Base-by-base conservation (phyloP, 1,140 invertebrate species). In the Saxidomus purpurata region DNA sequence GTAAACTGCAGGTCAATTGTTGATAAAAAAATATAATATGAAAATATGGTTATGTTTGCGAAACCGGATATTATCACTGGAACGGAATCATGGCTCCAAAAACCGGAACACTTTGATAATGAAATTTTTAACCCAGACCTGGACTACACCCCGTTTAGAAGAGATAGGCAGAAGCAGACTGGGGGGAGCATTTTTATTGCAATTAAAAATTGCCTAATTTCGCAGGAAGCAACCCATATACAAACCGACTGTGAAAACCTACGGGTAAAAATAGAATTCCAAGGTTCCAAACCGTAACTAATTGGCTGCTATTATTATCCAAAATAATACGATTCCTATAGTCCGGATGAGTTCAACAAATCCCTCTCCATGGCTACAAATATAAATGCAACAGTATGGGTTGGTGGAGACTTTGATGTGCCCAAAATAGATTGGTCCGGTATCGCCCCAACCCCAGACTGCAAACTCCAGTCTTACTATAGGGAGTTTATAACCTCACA, bases 241-340 rank as follows among this genome's bases (percentile, higher is more conserved):
- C 69, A 74, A 9, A 31, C 28, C 13, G 69, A 74, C 8, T 36
- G n/a, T n/a, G n/a, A 52, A 80, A 28, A 80, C 34, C 22, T 80
- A 15, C 52, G 77, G 77, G 49, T 55, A 22, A 80, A 80, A 36
- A 31, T 80, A 52, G 77, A 55, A 25, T 22, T 80, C 9, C 43
- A 52, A 80, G 77, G 77, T 25, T n/a, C 40, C 47, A 80, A 80
- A 28, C 40, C 71, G 6, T 28, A 52, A 13, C 40, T 80, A 13
- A 80, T 80, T 15, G 77, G 77, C 9, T 25, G 36, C 40, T 80
- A 80, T 43, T 80, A 80, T 31, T 52, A 80, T 52, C 77, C 77
- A n/a, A n/a, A 55, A 25, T 40, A 80, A 36, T 28, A 28, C 25
- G 77, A 80, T 17, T 22, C 38, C 13, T 28, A 49, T 36, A 80